Evolutionary conservation across 2,797 vertebrate genomes (phyloP).

Genomic region (Coccyzus lansbergi): DNA sequence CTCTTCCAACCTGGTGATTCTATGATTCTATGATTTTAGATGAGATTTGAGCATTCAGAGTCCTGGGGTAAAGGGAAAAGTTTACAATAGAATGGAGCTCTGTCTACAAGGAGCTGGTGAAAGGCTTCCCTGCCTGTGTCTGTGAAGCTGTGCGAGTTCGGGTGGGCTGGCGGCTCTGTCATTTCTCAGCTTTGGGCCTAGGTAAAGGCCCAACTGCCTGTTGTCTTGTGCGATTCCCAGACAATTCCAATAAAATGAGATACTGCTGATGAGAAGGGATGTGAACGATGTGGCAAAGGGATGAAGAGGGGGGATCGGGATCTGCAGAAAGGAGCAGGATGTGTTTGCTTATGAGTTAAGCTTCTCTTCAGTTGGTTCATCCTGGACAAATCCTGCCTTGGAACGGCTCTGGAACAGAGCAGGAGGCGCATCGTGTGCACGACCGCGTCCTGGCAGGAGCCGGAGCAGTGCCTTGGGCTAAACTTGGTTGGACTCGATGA

Average conservation of each 20-base stretch:
- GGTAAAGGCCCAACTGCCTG: not conserved
- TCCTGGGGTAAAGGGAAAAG: not conserved
- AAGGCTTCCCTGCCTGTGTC: not conserved
- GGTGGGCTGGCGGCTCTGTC: not conserved
- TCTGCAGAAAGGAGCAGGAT: not conserved
- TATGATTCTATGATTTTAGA: no score
- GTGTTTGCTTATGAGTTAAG: not conserved
- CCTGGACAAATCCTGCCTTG: not conserved
- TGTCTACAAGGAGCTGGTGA: not conserved
- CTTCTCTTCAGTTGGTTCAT: not conserved
- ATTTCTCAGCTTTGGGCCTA: rapidly evolving
- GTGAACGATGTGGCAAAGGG: not conserved
- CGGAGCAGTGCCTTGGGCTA: rapidly evolving
- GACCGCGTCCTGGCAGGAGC: not conserved
- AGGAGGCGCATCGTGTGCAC: rapidly evolving
- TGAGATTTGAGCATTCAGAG: not conserved
- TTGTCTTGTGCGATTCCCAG: not conserved
- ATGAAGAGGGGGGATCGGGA: not conserved
- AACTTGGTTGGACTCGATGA: no score
- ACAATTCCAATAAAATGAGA: not conserved
- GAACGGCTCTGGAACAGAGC: not conserved
- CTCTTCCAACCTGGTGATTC: no score
- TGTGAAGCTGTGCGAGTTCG: not conserved
- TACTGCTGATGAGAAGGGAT: not conserved
- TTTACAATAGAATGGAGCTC: not conserved